Evolutionary conservation across 2,797 vertebrate species (phyloP), one percentile per base, ranked within the genome.

Genomic region (Rallus crepitans): DNA sequence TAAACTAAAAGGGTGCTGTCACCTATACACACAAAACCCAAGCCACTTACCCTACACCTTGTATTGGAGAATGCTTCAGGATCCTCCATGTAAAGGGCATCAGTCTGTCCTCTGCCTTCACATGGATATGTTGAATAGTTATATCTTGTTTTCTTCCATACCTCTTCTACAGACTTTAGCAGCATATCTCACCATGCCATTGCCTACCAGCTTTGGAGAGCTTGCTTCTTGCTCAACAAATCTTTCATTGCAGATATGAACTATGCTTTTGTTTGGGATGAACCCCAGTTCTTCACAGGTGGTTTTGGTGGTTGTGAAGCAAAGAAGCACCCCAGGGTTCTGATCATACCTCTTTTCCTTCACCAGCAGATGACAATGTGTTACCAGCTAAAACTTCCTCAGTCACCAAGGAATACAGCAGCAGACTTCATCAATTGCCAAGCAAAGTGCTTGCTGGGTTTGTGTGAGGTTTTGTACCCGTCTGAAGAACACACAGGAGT

Each of bases 151-250:
- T 64, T 71, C n/a, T 56, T 60, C 20, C 2, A 0, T 5, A 8
- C 27, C 7, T 40, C 35, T 71, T 64, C 40, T 55, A 20, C 21
- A 27, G 47, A 19, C 25, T 93, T 66, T 14, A 4, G 17, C 33
- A 53, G 35, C 6, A 0, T 20, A 7, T 40, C 61, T 57, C n/a
- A 9, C 18, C 4, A 3, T 37, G 56, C 18, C 71, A 1, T 2
- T 68, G 45, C 40, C 50, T 20, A 13, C 53, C 30, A 68, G 66
- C 50, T 84, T n/a, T 75, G 73, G 66, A 68, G 56, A 70, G 48
- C 6, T 40, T 79, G 24, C 28, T 68, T 35, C 50, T 47, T 64
- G 45, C 23, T 39, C 47, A 56, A 9, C 42, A 42, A n/a, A 66
- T 13, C 42, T 72, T 37, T 33, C 25, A 19, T 3, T 59, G 39